Evolutionary conservation across 2,113 vertebrate species (phyloP), one percentile per base, ranked within the genome.

Genomic region (Zosterops japonicus): DNA sequence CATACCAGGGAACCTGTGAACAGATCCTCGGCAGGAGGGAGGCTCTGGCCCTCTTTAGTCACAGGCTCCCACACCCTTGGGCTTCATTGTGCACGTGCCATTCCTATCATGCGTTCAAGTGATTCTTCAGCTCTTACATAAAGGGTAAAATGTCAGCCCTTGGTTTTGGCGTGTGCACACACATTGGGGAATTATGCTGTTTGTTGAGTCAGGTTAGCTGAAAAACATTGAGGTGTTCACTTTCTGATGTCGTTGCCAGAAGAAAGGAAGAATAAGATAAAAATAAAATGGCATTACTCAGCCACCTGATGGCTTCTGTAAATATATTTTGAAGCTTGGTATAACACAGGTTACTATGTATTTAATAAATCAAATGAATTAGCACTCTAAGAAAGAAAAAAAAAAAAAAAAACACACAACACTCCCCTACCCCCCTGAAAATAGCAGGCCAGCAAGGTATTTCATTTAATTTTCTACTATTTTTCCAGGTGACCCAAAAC

Each of bases 41-140:
- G 81, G 90, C 64, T 68, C 25, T 87, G 88, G 78, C 86, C 68
- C 80, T 69, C 91, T 35, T 95, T 85, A 97, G 91, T 94, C 92
- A 96, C 17, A 5, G 63, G 60, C 65, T 90, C 72, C 84, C 89
- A 91, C 94, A 80, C 83, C 95, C 94, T 71, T 77, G 4, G 90
- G 79, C 89, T 94, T 82, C 60, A 85, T 50, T 90, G 90, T 65
- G 61, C 96, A 96, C 52, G 63, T 96, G 90, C 93, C 94, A 91
- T 77, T 90, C 89, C 91, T 70, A 44, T 77, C 83, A 50, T n/a
- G 68, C 68, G 50, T 72, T 95, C 41, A 94, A 93, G 96, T 39
- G 76, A 89, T 87, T 89, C 94, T 91, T 41, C 87, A 94, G 68
- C 57, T 79, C 83, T 95, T 97, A 97, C 87, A 96, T 91, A 93